These are phyloP conservation scores for Nothoprocta pentlandii DNA, from an alignment of 2,113 vertebrate genomes.

Conservation along the genomic window DNA sequence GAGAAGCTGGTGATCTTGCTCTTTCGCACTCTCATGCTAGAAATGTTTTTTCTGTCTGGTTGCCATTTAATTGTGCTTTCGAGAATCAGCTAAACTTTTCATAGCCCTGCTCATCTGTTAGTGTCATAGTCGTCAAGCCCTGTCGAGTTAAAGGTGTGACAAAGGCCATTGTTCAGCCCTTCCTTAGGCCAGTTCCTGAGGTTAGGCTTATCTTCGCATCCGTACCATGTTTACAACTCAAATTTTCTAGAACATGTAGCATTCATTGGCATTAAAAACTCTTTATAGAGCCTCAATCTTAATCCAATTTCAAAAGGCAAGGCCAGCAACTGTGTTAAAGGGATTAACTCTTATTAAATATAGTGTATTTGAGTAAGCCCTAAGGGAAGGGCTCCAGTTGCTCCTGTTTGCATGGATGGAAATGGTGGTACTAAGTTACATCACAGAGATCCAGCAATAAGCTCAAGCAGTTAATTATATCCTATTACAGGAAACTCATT, in stretches of 20 bases:
- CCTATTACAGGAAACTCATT: not conserved
- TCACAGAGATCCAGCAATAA: conserved; percentile 18
- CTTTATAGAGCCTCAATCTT: conserved; percentile 66
- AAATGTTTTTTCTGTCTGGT: not conserved
- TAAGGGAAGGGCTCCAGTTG: conserved; percentile 56
- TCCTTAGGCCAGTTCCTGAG: conserved; percentile 7
- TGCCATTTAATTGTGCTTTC: not conserved
- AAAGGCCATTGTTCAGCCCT: conserved; percentile 56
- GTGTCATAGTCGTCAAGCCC: conserved; percentile 24
- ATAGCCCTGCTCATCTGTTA: not conserved
- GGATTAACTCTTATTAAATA: conserved; percentile 75
- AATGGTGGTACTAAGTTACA: conserved; percentile 25
- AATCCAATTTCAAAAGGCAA: conserved; percentile 73
- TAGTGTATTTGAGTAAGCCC: conserved; percentile 67
- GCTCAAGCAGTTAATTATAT: conserved; percentile 5
- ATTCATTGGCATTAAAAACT: conserved; percentile 70
- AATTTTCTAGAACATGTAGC: conserved; percentile 65
- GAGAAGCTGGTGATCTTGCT: not conserved
- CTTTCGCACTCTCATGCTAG: not conserved
- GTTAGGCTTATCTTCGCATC: conserved; percentile 33
- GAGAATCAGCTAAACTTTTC: not conserved
- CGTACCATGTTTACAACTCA: conserved; percentile 40
- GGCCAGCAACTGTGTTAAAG: conserved; percentile 70
- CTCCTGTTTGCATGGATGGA: conserved; percentile 36
- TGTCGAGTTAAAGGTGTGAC: not conserved